Percentiles rank a stretch among this genome's conserved stretches.
Conservation (phyloP, 2,888 invertebrate genomes). For the Limenitis camilla region DNA sequence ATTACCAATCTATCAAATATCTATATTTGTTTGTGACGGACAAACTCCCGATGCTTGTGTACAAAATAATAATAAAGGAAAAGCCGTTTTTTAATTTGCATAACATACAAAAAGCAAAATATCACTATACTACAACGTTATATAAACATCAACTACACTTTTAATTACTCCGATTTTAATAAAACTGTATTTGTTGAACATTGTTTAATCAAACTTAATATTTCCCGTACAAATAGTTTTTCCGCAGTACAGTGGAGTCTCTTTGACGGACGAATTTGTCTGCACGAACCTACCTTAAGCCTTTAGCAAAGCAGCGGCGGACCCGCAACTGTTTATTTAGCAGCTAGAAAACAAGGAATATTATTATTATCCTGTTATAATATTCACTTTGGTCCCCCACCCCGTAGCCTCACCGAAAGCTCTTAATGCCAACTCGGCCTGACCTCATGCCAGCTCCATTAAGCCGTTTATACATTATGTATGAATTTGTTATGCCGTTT, state of each 20-base stretch:
- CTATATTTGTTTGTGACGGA: no score
- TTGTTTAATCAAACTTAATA: background rate
- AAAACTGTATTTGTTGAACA: background rate
- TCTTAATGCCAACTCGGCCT: constrained; percentile 70
- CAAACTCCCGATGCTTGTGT: no score
- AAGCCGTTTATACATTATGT: constrained; percentile 74
- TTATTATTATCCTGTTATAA: constrained; percentile 59
- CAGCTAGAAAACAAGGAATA: constrained; percentile 38
- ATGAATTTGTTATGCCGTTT: constrained; percentile 75
- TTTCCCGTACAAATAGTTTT: constrained; percentile 7
- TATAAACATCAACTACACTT: background rate
- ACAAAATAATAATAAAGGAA: background rate
- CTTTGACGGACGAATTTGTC: constrained; percentile 22
- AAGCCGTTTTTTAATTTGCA: background rate
- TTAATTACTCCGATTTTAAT: background rate
- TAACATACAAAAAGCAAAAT: no score
- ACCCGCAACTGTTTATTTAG: constrained; percentile 31
- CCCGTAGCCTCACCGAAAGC: constrained; percentile 60
- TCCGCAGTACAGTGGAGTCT: constrained; percentile 10
- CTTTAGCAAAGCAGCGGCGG: constrained; percentile 21
- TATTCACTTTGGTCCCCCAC: constrained; percentile 63
- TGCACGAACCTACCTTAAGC: constrained; percentile 23
- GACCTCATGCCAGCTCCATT: constrained; percentile 73
- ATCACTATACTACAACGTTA: no score
- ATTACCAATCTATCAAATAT: no score